Evolutionary conservation across 2,797 vertebrate genomes (phyloP).

Genomic region (Sebastolobus altivelis): DNA sequence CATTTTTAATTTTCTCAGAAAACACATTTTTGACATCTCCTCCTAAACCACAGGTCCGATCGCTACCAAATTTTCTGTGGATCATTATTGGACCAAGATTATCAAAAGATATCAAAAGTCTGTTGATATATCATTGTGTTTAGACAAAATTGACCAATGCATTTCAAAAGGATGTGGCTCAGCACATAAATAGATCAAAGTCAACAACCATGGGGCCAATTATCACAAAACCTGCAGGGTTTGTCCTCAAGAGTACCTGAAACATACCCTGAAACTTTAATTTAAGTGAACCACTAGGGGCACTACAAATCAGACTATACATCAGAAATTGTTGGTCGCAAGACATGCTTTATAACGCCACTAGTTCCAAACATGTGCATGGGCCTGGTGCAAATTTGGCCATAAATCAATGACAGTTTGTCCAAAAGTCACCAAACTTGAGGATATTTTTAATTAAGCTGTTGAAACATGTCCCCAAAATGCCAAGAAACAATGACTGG

Average conservation of each 20-base stretch:
- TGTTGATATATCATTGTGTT: background rate
- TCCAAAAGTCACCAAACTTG: background rate
- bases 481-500: too few species aligned
- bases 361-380: too few species aligned
- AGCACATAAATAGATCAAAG: too few species aligned
- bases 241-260: background rate
- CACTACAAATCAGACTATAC: too few species aligned
- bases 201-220: background rate
- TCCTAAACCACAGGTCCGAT: background rate
- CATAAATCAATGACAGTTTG: background rate
- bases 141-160: background rate
- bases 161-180: background rate
- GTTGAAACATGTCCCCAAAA: too few species aligned
- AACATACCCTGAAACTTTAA: background rate
- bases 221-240: background rate
- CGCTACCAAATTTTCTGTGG: background rate
- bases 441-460: too few species aligned
- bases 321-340: too few species aligned
- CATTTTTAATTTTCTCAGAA: background rate
- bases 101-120: background rate
- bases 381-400: too few species aligned
- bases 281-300: background rate
- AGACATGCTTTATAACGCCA: too few species aligned
- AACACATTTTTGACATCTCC: background rate
- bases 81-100: background rate